Conservation (phyloP, 2,888 invertebrate genomes). For the Cephus spinipes region DNA sequence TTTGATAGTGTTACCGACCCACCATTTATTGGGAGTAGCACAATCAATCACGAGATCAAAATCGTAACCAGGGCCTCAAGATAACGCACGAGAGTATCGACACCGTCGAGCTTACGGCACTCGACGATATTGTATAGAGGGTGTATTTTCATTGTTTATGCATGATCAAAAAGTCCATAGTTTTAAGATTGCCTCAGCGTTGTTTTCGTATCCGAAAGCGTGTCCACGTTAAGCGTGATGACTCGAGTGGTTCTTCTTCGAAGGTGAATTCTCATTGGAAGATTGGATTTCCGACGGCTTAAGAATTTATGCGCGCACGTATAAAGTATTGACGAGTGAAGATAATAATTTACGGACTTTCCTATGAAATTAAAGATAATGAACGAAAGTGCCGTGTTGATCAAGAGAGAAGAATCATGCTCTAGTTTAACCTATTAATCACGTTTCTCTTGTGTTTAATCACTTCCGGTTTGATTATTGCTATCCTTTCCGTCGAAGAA, state of each 20-base stretch:
- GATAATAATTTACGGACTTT: too few species aligned
- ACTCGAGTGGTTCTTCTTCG: background rate
- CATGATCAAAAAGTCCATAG: conserved; percentile 68
- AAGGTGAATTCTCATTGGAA: background rate
- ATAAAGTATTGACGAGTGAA: too few species aligned
- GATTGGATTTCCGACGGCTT: too few species aligned
- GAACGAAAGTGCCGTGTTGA: too few species aligned
- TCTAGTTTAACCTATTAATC: too few species aligned
- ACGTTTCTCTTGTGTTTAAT: too few species aligned
- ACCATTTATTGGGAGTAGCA: background rate
- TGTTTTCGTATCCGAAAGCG: conserved; percentile 62
- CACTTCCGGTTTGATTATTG: background rate
- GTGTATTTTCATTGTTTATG: conserved; percentile 46
- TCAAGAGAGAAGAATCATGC: too few species aligned
- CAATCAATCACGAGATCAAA: conserved; percentile 2
- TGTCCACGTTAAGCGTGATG: conserved; percentile 49
- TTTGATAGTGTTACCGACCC: background rate
- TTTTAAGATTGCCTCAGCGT: conserved; percentile 67
- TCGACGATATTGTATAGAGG: conserved; percentile 33
- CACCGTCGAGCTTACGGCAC: conserved; percentile 20
- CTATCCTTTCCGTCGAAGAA: conserved; percentile 1
- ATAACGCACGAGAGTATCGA: conserved; percentile 23
- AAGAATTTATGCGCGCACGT: too few species aligned
- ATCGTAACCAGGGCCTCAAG: background rate
- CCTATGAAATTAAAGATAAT: too few species aligned